A percentile compares a stretch with the other conserved stretches of the same genome.
These are phyloP conservation scores for Smittia sp. DNA, from an alignment of 2,888 invertebrate species.

Conservation along the genomic window DNA sequence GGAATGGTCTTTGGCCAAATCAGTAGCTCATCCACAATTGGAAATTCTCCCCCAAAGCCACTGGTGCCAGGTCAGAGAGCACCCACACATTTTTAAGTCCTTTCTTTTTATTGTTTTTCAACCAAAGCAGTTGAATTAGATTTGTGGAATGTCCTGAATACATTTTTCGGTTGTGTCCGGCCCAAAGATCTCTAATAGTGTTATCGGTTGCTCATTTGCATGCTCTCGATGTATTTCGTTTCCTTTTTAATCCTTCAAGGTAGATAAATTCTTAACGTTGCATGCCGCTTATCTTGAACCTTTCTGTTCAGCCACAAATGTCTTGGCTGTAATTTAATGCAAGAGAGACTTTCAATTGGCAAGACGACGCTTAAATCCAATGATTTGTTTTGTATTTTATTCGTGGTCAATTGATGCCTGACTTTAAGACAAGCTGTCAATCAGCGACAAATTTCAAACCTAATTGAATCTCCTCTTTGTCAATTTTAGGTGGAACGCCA, in stretches of 20 bases:
- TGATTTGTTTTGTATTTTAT: too few species aligned
- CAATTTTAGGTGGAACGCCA: conserved; percentile 57
- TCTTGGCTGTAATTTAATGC: too few species aligned
- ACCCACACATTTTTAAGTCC: not conserved
- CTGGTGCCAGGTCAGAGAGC: conserved; percentile 55
- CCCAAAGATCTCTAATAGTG: not conserved
- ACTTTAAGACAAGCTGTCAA: not conserved
- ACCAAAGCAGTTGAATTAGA: too few species aligned
- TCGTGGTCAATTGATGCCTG: too few species aligned
- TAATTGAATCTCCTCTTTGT: not conserved
- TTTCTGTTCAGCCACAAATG: too few species aligned
- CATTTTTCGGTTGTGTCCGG: not conserved
- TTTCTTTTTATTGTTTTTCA: too few species aligned
- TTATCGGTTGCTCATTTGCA: not conserved
- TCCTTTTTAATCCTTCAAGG: too few species aligned
- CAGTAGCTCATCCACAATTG: conserved; percentile 43
- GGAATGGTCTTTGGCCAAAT: conserved; percentile 63
- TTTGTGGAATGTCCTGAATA: not conserved
- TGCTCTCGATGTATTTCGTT: too few species aligned
- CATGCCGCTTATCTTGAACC: too few species aligned
- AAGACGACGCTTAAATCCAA: too few species aligned
- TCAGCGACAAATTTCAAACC: not conserved
- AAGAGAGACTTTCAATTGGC: too few species aligned
- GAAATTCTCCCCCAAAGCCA: conserved; percentile 54
- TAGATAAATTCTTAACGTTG: too few species aligned